A percentile compares a stretch with the other conserved stretches of the same genome.
These are phyloP conservation scores for Hermaeophaga mercurialis DNA, from an alignment of 2,888 invertebrate genomes.

Conservation along the genomic window DNA sequence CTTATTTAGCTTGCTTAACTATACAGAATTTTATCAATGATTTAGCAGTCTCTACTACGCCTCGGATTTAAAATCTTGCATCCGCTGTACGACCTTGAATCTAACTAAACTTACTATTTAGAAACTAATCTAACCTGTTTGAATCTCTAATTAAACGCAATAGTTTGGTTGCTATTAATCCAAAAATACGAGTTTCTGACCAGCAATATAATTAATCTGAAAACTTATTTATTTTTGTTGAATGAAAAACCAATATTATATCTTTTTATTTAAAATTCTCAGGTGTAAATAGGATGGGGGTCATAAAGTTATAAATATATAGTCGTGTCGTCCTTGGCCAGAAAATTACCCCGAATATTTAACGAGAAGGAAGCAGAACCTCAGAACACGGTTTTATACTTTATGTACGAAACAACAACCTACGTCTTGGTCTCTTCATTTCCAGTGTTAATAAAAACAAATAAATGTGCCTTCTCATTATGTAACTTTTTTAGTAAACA, in stretches of 20 bases:
- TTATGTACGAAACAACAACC: conserved; percentile 10
- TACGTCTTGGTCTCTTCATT: conserved; percentile 13
- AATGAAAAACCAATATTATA: background rate
- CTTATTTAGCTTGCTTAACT: too few species aligned
- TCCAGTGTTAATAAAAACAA: conserved; percentile 24
- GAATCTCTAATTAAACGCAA: too few species aligned
- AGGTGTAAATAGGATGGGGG: conserved; percentile 24
- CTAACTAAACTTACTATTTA: too few species aligned
- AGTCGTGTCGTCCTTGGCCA: conserved; percentile 26
- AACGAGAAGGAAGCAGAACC: conserved; percentile 23
- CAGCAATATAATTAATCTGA: too few species aligned
- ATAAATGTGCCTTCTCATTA: conserved; percentile 13
- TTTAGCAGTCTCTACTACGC: too few species aligned
- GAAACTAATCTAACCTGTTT: too few species aligned
- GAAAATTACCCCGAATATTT: conserved; percentile 25
- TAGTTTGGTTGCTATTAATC: too few species aligned
- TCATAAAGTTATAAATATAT: conserved; percentile 19
- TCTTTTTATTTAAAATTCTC: conserved; percentile 13
- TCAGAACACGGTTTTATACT: conserved; percentile 19
- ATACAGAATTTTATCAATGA: too few species aligned
- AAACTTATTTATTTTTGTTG: background rate
- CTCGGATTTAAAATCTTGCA: too few species aligned
- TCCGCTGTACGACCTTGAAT: too few species aligned
- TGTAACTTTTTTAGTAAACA: too few species aligned
- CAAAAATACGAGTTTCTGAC: too few species aligned